Evolutionary conservation across 1,140 invertebrate species (phyloP).

Genomic region (Heliothis subflexa): DNA sequence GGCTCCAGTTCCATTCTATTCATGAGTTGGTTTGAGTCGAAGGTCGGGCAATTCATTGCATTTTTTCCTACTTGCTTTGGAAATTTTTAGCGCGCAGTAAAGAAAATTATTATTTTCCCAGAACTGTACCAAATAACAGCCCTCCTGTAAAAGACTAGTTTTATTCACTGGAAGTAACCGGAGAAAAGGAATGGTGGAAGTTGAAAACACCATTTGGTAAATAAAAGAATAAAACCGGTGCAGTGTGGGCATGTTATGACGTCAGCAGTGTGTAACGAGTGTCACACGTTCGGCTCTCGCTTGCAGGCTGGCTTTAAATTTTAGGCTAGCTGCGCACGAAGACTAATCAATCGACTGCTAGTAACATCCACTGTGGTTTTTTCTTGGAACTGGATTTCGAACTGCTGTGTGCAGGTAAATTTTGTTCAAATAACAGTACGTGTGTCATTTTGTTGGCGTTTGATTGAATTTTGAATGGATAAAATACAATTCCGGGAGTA

Average conservation of each 20-base stretch:
- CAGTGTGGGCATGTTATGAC: conserved; percentile 50
- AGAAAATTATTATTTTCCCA: too few relatives aligned
- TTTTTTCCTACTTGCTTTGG: neutral
- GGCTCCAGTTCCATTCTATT: too few relatives aligned
- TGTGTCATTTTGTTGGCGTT: neutral
- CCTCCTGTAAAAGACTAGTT: too few relatives aligned
- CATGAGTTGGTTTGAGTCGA: too few relatives aligned
- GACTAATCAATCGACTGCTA: conserved; percentile 25
- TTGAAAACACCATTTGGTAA: conserved; percentile 9
- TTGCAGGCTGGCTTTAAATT: conserved; percentile 25
- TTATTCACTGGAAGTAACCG: too few relatives aligned
- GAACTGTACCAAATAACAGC: too few relatives aligned
- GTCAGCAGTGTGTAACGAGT: conserved; percentile 64
- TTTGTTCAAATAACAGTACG: too few relatives aligned
- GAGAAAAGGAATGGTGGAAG: neutral
- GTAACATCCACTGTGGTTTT: neutral
- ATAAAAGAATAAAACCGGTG: conserved; percentile 11
- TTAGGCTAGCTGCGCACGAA: conserved; percentile 23
- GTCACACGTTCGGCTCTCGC: conserved; percentile 52
- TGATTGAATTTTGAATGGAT: neutral
- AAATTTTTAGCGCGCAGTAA: too few relatives aligned
- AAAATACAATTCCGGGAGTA: too few relatives aligned
- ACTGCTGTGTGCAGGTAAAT: too few relatives aligned
- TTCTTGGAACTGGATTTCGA: neutral
- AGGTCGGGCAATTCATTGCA: too few relatives aligned